These are phyloP conservation scores for Trichopoda pennipes DNA, from an alignment of 2,888 invertebrate genomes.

Conservation along the genomic window DNA sequence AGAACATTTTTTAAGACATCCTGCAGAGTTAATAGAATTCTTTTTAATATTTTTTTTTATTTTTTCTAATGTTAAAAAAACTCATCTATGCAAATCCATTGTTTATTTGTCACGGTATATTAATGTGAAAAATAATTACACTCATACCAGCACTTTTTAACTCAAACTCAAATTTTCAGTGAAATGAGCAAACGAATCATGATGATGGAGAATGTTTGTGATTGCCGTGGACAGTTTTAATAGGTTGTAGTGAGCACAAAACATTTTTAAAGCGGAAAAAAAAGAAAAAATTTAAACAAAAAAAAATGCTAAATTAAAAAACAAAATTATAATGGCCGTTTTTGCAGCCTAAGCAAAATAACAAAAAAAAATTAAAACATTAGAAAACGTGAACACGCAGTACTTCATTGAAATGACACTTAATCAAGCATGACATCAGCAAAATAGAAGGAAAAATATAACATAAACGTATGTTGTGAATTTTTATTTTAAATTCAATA, in stretches of 20 bases:
- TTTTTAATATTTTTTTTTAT: conserved; percentile 1
- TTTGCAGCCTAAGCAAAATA: neutral
- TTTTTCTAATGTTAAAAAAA: neutral
- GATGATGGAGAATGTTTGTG: conserved; percentile 53
- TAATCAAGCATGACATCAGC: conserved; percentile 71
- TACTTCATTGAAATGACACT: conserved; percentile 69
- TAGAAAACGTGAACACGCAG: neutral
- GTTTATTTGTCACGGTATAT: neutral
- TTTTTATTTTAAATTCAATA: no score
- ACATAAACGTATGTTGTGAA: no score
- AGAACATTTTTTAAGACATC: neutral
- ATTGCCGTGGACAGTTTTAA: conserved; percentile 56
- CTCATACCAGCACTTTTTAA: neutral
- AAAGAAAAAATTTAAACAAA: conserved; percentile 10
- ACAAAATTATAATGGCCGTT: conserved; percentile 35
- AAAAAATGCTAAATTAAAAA: neutral
- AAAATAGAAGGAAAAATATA: neutral
- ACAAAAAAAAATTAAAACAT: neutral
- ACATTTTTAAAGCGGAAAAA: neutral
- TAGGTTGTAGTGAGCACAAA: conserved; percentile 24
- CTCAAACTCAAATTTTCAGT: neutral
- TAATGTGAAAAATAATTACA: conserved; percentile 8
- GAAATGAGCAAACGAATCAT: conserved; percentile 26
- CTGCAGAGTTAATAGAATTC: neutral
- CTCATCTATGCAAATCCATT: conserved; percentile 7